Percentiles rank a stretch among this genome's conserved stretches.
Conservation (phyloP, 2,113 vertebrate genomes). For the Catagonus wagneri region DNA sequence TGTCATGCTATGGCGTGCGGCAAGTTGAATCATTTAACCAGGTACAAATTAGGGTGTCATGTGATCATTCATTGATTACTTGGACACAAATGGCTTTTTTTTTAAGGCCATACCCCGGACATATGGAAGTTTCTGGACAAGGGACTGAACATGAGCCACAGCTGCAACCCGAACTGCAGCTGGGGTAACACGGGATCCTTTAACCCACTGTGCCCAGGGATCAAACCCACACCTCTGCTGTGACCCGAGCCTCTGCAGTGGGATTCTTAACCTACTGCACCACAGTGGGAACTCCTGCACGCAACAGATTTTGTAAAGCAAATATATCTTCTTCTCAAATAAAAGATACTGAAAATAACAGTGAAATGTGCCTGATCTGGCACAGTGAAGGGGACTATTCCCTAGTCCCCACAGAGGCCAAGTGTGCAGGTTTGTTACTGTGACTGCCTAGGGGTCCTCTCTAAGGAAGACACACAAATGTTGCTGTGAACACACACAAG, state of each 20-base stretch:
- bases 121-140: too few species aligned
- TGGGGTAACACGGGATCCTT: too few species aligned
- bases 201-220: too few species aligned
- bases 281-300: too few species aligned
- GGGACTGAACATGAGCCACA: too few species aligned
- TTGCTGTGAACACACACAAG: not conserved
- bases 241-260: too few species aligned
- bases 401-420: not conserved
- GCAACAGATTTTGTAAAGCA: not conserved
- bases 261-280: too few species aligned
- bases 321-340: conserved; percentile 8
- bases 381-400: not conserved
- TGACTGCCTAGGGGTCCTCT: not conserved
- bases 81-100: not conserved
- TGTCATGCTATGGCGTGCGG: not conserved
- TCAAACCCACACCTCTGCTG: too few species aligned
- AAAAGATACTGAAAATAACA: not conserved
- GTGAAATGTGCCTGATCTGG: not conserved
- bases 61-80: conserved; percentile 1
- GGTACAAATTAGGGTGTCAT: not conserved
- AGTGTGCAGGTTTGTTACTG: not conserved
- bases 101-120: too few species aligned
- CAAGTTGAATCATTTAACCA: not conserved
- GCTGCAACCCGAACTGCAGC: too few species aligned
- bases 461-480: not conserved